phyloP scores from a whole-genome alignment of 2,888 invertebrate species.

The Drosophila flavopinicola region DNA sequence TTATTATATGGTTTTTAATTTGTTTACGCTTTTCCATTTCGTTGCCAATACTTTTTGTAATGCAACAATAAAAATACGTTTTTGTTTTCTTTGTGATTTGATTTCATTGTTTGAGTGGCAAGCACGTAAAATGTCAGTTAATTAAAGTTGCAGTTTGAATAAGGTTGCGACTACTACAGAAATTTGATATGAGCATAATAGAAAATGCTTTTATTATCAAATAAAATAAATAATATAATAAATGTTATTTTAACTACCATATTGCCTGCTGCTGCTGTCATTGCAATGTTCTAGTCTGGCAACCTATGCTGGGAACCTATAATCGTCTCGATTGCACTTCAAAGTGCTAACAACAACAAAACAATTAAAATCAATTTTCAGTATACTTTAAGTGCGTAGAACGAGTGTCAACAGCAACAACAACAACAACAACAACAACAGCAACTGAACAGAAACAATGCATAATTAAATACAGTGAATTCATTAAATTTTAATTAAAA shows the following conservation, averaged over 20 bases:
- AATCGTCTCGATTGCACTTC: slow-evolving; percentile 37
- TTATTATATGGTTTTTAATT: slow-evolving; percentile 22
- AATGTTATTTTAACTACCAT: slow-evolving; percentile 66
- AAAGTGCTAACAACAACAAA: slow-evolving; percentile 35
- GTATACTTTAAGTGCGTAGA: slow-evolving; percentile 43
- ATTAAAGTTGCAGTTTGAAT: slow-evolving; percentile 48
- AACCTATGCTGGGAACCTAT: slow-evolving; percentile 21
- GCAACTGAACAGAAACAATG: slow-evolving; percentile 47
- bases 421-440: slow-evolving; percentile 15
- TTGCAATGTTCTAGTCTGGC: slow-evolving; percentile 11
- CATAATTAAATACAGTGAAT: slow-evolving; percentile 76
- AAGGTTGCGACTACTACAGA: neutral
- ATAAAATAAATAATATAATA: slow-evolving; percentile 57
- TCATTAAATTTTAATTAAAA: slow-evolving; percentile 78
- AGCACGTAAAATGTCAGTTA: slow-evolving; percentile 42
- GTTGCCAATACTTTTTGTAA: slow-evolving; percentile 1
- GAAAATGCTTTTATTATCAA: slow-evolving; percentile 32
- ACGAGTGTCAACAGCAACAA: slow-evolving; percentile 26
- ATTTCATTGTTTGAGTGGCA: slow-evolving; percentile 24
- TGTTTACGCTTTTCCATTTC: slow-evolving; percentile 19
- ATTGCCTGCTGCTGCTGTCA: slow-evolving; percentile 26
- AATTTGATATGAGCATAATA: slow-evolving; percentile 12
- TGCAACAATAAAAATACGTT: slow-evolving; percentile 9
- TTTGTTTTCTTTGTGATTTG: slow-evolving; percentile 14
- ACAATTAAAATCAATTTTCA: slow-evolving; percentile 73